These are phyloP conservation scores for Tamandua tetradactyla DNA, from an alignment of 2,797 vertebrate genomes.

Conservation along the genomic window DNA sequence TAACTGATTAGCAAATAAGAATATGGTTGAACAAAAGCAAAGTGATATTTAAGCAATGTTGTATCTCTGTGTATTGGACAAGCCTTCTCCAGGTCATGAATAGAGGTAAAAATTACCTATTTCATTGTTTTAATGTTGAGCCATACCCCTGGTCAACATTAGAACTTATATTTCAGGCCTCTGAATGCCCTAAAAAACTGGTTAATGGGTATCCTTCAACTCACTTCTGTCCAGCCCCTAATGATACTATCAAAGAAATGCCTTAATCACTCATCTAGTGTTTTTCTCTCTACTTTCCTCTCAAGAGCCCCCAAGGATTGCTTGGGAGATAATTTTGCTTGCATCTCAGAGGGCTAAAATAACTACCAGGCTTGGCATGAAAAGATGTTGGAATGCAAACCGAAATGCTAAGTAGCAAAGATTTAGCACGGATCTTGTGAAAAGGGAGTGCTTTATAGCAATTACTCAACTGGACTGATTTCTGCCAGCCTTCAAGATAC, in stretches of 20 bases:
- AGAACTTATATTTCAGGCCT: background rate
- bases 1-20: background rate
- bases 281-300: conserved; percentile 11
- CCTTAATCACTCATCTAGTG: background rate
- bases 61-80: background rate
- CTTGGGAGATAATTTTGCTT: conserved; percentile 65
- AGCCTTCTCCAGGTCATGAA: fast-evolving
- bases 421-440: conserved; percentile 68
- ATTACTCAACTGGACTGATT: conserved; percentile 72
- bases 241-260: background rate
- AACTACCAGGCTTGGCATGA: conserved; percentile 67
- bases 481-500: conserved; percentile 76
- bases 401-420: conserved; percentile 60
- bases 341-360: conserved; percentile 57
- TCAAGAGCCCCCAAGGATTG: conserved; percentile 27
- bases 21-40: background rate
- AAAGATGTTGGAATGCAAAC: conserved; percentile 62
- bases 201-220: background rate
- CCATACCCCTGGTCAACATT: background rate
- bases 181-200: background rate
- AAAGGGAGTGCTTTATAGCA: conserved; percentile 60
- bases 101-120: background rate
- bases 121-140: background rate
- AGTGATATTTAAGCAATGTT: background rate
- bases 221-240: background rate